Evolutionary conservation across 2,888 invertebrate species (phyloP).

Genomic region (Electrophaes corylata): DNA sequence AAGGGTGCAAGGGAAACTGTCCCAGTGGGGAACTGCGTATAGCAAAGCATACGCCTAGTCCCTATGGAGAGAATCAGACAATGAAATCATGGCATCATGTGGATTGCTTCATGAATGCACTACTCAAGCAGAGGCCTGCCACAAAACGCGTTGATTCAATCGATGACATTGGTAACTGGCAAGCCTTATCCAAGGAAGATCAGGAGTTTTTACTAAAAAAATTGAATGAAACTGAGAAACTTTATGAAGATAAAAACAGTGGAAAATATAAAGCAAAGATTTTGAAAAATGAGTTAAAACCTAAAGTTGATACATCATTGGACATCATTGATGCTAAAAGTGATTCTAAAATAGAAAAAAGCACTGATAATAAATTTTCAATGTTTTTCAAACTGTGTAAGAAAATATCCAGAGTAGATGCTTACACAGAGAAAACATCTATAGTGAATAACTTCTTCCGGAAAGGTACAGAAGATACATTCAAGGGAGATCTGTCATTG

Average conservation of each 20-base stretch:
- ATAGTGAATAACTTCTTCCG: conserved; percentile 87
- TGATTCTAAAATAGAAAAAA: conserved; percentile 37
- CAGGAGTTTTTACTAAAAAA: conserved; percentile 86
- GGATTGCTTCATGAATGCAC: conserved; percentile 90
- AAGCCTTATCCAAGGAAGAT: conserved; percentile 86
- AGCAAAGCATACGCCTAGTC: conserved; percentile 91
- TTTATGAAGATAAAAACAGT: conserved; percentile 79
- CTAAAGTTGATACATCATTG: conserved; percentile 29
- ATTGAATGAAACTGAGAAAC: conserved; percentile 85
- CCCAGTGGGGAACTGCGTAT: conserved; percentile 88
- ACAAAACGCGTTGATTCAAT: conserved; percentile 92
- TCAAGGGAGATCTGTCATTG: conserved; percentile 90
- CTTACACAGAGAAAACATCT: conserved; percentile 92
- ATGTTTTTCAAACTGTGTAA: conserved; percentile 91
- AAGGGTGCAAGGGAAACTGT: conserved; percentile 93
- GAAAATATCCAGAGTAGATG: conserved; percentile 89
- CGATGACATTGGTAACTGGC: conserved; percentile 92
- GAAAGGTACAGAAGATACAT: conserved; percentile 85
- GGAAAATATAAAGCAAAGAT: conserved; percentile 74
- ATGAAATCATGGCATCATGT: conserved; percentile 95
- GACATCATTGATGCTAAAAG: conserved; percentile 34
- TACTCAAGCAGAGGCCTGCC: conserved; percentile 90
- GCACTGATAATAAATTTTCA: conserved; percentile 89
- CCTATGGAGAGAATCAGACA: conserved; percentile 87
- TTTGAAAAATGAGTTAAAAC: conserved; percentile 61